Evolutionary conservation across 2,797 vertebrate genomes (phyloP).

Genomic region (Hydrocynus forskahlii): DNA sequence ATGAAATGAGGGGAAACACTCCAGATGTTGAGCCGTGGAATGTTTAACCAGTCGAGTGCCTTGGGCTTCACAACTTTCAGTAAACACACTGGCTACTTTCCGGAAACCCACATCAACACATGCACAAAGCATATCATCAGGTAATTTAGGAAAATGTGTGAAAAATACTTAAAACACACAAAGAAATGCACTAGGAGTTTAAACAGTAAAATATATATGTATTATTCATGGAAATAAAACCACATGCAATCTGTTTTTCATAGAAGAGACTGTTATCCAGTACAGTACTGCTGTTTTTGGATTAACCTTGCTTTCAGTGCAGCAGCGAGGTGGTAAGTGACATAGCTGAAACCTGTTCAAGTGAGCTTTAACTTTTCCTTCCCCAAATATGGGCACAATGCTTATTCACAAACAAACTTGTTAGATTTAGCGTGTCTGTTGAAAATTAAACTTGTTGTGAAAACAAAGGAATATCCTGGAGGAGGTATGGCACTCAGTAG

Average conservation of each 20-base stretch:
- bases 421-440: conserved; percentile 29
- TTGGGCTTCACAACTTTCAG: conserved; percentile 32
- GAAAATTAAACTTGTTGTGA: conserved; percentile 29
- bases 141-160: background rate
- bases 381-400: conserved; percentile 9
- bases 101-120: conserved; percentile 7
- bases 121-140: background rate
- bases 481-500: conserved; percentile 24
- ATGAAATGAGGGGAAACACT: conserved; percentile 31
- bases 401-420: conserved; percentile 35
- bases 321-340: background rate
- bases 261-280: background rate
- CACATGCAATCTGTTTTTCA: background rate
- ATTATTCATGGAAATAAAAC: background rate
- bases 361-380: background rate
- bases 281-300: background rate
- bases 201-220: no score
- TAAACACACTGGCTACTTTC: conserved; percentile 24
- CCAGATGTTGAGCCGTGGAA: conserved; percentile 62
- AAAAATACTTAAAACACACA: background rate
- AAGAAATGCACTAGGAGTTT: background rate
- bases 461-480: conserved; percentile 44
- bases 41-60: conserved; percentile 33
- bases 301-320: conserved; percentile 16
- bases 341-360: conserved; percentile 15